These are phyloP conservation scores for Lophotriccus pileatus DNA, from an alignment of 2,797 vertebrate species.

Conservation along the genomic window DNA sequence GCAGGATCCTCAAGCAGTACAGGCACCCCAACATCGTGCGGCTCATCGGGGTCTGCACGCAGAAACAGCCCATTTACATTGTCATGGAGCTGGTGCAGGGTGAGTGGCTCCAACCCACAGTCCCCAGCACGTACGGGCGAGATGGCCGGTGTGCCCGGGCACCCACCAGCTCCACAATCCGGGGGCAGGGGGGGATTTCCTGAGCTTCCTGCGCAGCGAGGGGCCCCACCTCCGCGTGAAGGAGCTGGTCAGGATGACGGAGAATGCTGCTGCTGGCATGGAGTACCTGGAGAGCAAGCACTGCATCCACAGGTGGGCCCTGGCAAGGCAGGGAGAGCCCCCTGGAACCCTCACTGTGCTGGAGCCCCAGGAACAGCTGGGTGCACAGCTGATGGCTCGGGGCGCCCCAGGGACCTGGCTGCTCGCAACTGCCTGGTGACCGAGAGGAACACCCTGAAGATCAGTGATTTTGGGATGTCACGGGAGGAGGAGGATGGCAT, in stretches of 20 bases:
- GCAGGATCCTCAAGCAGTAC: slow-evolving; percentile 96
- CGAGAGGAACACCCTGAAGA: slow-evolving; percentile 87
- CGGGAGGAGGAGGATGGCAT: slow-evolving; percentile 89
- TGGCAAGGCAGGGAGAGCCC: background rate
- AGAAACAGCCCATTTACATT: slow-evolving; percentile 96
- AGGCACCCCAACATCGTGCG: slow-evolving; percentile 93
- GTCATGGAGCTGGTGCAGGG: slow-evolving; percentile 96
- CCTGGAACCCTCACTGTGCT: background rate
- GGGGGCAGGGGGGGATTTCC: slow-evolving; percentile 89
- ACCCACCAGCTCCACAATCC: background rate
- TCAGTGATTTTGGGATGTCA: slow-evolving; percentile 99
- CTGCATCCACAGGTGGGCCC: slow-evolving; percentile 92
- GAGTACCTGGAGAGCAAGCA: slow-evolving; percentile 92
- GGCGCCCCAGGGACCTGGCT: slow-evolving; percentile 83
- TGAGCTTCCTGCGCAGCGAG: slow-evolving; percentile 87
- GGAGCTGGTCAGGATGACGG: slow-evolving; percentile 87
- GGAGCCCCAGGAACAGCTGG: rapidly evolving
- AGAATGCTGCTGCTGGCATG: slow-evolving; percentile 90
- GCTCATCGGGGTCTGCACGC: slow-evolving; percentile 94
- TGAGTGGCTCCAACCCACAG: background rate
- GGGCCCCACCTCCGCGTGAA: slow-evolving; percentile 78
- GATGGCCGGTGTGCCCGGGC: background rate
- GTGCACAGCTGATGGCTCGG: rapidly evolving
- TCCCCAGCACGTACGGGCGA: rapidly evolving
- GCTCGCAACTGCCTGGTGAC: slow-evolving; percentile 96